Base-by-base conservation (phyloP, 2,113 vertebrate species). In the Rostratula benghalensis region DNA sequence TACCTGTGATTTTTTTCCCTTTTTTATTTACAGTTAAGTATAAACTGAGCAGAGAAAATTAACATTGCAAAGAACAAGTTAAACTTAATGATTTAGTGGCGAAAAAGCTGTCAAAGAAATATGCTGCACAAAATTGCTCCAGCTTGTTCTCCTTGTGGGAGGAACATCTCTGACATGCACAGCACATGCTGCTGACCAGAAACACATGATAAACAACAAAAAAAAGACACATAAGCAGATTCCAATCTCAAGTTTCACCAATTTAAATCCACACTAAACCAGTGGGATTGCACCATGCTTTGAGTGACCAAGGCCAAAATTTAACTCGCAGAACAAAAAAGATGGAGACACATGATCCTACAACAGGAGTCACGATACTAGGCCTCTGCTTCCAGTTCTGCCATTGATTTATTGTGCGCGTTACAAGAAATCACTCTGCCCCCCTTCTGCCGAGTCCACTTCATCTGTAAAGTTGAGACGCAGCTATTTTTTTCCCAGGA, bases 101-200 rank as follows among this genome's bases (percentile, higher is more conserved):
- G 87, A 96, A 78, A 43, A 89, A 88, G 83, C 28, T 73, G 78
- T 43, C 70, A 76, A 64, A 84, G n/a, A 91, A 92, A 75, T 28
- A 71, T 4, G 9, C 75, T 80, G 68, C 43, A 70, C 22, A 54
- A 67, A 87, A 87, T 13, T 67, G 41, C 51, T 90, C 22, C 80
- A 89, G 20, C 37, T 78, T 87, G 56, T 31, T 81, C n/a, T 46
- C 1, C 21, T 89, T 39, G 35, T 8, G 3, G 43, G 56, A 94
- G 48, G 43, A 68, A 59, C 10, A 63, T 22, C n/a, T 74, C 67
- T 3, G 5, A 73, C 4, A 22, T 10, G 37, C 64, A 69, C 54
- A 83, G 54, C 45, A 80, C 0, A 0, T 53, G 43, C 41, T 57
- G 65, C 56, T 94, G 73, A 88, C 74, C 71, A 94, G 54, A 85